phyloP scores from a whole-genome alignment of 2,888 invertebrate species.

The Tipula vernalis region DNA sequence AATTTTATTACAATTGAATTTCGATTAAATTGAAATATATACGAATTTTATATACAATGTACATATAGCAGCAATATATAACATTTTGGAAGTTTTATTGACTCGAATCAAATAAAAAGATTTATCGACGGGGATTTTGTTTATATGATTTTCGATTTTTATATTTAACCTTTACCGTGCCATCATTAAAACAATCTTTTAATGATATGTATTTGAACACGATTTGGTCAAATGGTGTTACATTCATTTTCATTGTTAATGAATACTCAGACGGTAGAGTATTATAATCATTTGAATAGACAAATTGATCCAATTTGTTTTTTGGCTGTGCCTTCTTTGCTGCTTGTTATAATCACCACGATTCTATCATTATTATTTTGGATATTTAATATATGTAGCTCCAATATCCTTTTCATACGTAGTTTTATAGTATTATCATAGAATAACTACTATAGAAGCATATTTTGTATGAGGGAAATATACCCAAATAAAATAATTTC shows the following conservation, averaged over 20 bases:
- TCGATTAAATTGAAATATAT: neutral
- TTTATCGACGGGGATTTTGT: neutral
- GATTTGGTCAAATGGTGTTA: neutral
- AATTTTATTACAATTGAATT: neutral
- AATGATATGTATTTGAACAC: neutral
- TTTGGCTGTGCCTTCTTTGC: neutral
- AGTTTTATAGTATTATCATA: neutral
- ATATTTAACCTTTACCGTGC: neutral
- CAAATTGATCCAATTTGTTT: neutral
- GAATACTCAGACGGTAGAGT: neutral
- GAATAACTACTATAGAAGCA: no score
- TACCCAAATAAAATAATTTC: no score
- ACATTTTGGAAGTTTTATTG: neutral
- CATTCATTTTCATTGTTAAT: neutral
- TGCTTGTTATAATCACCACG: neutral
- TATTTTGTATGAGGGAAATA: no score
- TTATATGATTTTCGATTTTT: neutral
- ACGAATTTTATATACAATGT: neutral
- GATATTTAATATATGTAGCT: neutral
- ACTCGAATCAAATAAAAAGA: neutral
- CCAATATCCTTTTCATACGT: neutral
- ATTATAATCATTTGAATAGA: neutral
- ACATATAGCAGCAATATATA: no score
- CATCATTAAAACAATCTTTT: neutral
- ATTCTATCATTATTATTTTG: neutral